Evolutionary conservation across 2,888 invertebrate species (phyloP).

Genomic region (Amiota minor): DNA sequence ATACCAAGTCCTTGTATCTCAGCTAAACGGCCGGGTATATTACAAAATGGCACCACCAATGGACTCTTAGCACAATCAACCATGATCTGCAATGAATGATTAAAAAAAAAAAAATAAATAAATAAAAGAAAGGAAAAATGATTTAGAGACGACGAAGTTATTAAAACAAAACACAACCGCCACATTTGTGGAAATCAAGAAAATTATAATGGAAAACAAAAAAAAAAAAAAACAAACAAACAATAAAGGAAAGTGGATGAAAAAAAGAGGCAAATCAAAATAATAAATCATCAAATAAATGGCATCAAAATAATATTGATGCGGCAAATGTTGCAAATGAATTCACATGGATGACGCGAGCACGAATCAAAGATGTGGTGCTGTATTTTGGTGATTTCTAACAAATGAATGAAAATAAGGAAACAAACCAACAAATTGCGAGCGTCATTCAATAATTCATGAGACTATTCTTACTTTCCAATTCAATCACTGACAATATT

Average conservation of each 20-base stretch:
- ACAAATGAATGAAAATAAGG: slow-evolving; percentile 36
- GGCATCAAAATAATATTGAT: slow-evolving; percentile 59
- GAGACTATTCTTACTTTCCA: too few species aligned
- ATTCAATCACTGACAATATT: too few species aligned
- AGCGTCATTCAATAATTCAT: neutral
- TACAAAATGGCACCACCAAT: slow-evolving; percentile 86
- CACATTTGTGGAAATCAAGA: slow-evolving; percentile 45
- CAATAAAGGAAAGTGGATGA: slow-evolving; percentile 17
- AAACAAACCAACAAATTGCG: slow-evolving; percentile 14
- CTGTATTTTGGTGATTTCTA: neutral
- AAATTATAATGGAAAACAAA: slow-evolving; percentile 55
- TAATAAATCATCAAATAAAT: slow-evolving; percentile 66
- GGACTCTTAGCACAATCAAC: slow-evolving; percentile 85
- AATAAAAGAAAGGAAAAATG: slow-evolving; percentile 21
- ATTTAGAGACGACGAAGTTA: slow-evolving; percentile 30
- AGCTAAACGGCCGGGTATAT: slow-evolving; percentile 80
- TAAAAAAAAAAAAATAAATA: slow-evolving; percentile 27
- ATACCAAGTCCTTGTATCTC: slow-evolving; percentile 83
- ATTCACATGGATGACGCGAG: slow-evolving; percentile 42
- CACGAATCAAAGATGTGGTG: slow-evolving; percentile 5
- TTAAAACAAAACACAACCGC: neutral
- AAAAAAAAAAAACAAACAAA: slow-evolving; percentile 41
- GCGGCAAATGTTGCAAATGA: slow-evolving; percentile 70
- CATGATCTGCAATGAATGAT: slow-evolving; percentile 81
- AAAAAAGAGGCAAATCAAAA: slow-evolving; percentile 54